phyloP scores from a whole-genome alignment of 2,113 vertebrate species.

The Cochlearius cochlearius region DNA sequence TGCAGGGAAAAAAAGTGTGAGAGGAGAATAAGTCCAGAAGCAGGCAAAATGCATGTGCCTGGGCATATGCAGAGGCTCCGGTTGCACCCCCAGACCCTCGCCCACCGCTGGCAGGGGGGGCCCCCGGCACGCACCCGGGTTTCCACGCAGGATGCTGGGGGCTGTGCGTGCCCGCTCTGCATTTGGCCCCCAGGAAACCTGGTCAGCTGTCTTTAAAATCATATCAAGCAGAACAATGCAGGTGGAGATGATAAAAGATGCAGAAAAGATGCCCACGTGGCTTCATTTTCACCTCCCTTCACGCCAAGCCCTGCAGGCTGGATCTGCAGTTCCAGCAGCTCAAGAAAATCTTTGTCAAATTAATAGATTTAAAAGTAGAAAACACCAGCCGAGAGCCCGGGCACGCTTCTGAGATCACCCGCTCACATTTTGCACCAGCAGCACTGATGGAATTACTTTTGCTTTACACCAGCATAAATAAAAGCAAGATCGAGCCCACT shows the following conservation, averaged over 20 bases:
- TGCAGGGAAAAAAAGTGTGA: neutral
- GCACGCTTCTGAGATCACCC: slow-evolving; percentile 5
- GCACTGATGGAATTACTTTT: slow-evolving; percentile 42
- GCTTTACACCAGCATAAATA: slow-evolving; percentile 51
- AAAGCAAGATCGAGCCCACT: slow-evolving; percentile 43
- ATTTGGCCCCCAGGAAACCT: neutral
- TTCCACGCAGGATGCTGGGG: neutral
- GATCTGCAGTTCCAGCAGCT: slow-evolving; percentile 33
- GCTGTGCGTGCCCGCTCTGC: neutral
- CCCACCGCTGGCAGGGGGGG: neutral
- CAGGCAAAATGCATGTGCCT: neutral
- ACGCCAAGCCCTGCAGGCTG: slow-evolving; percentile 35
- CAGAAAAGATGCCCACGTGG: slow-evolving; percentile 27
- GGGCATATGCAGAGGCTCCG: neutral
- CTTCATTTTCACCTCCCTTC: slow-evolving; percentile 3
- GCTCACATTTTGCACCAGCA: slow-evolving; percentile 23
- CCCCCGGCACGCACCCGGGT: neutral
- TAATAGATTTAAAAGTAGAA: slow-evolving; percentile 53
- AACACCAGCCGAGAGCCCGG: neutral
- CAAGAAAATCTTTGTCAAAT: slow-evolving; percentile 53
- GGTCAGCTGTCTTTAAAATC: neutral
- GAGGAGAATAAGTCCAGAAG: neutral
- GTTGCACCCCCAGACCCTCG: neutral
- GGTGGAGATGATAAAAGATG: neutral
- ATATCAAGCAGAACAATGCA: slow-evolving; percentile 1